These are phyloP conservation scores for Coelopa frigida DNA, from an alignment of 1,140 invertebrate species.

Conservation along the genomic window DNA sequence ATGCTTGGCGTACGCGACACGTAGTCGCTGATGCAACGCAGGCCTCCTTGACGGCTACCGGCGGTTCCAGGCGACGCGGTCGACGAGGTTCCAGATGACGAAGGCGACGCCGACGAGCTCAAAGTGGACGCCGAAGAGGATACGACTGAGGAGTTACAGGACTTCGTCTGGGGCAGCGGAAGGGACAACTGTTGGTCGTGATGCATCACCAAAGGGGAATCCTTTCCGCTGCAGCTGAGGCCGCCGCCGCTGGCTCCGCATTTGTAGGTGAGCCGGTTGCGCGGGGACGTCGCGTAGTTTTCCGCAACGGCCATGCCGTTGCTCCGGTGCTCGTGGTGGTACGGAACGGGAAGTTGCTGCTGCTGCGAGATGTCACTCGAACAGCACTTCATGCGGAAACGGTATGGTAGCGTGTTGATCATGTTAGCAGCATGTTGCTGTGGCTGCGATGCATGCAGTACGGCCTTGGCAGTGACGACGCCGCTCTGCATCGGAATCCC, in stretches of 20 bases:
- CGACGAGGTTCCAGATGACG: too few relatives aligned
- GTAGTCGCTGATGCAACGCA: conserved; percentile 2
- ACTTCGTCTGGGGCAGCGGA: background rate
- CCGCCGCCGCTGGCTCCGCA: background rate
- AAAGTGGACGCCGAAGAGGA: background rate
- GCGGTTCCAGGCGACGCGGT: background rate
- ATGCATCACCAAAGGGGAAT: background rate
- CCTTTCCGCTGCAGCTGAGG: background rate
- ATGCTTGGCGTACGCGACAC: conserved; percentile 8
- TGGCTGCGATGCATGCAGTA: background rate
- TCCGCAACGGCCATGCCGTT: conserved; percentile 3
- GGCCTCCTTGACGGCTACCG: background rate
- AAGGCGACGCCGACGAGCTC: background rate
- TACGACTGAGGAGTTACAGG: background rate
- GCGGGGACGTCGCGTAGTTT: conserved; percentile 15
- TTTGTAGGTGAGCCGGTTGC: conserved; percentile 3
- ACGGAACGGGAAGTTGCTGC: conserved; percentile 5
- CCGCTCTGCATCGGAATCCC: background rate
- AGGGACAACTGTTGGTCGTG: conserved; percentile 1
- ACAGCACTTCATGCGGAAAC: conserved; percentile 33
- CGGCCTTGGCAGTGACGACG: background rate
- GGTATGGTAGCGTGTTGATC: conserved; percentile 15
- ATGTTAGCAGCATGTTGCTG: conserved; percentile 26
- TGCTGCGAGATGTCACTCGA: conserved; percentile 11
- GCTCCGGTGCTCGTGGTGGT: conserved; percentile 6